Evolutionary conservation across 2,797 vertebrate genomes (phyloP), one percentile per base, ranked within the genome.

Genomic region (Halcyon leucocephala): DNA sequence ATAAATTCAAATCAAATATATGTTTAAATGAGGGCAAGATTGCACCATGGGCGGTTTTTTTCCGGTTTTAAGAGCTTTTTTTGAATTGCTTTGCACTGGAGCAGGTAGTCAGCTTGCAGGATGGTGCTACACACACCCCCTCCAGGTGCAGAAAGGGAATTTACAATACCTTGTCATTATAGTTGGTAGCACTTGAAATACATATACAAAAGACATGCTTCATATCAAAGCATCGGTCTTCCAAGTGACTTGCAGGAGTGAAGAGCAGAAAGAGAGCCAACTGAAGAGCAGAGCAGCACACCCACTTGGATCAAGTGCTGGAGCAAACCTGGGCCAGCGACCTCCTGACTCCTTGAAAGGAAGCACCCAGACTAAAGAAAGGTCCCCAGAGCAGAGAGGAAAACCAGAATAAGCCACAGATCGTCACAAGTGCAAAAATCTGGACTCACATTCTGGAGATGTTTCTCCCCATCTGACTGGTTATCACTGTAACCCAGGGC

Each of bases 1-100:
- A 96, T 89, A 46, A 85, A 90, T 91, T 90, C 26, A 82, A 83
- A 92, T 74, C 39, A 88, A 96, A 69, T 67, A 67, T 49, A 72
- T 12, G 58, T 62, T 91, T 86, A 80, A 93, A 90, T 84, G 51
- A 62, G 67, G 46, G 72, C 1, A 5, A 86, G 80, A 55, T 14
- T 71, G 55, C 69, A 89, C 48, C 54, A 82, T 2, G 2, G 25
- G 28, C 1, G 1, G 9, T 35, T 42, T 26, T 85, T 21, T 74
- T 52, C 49, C 1, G 1, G 11, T 84, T 64, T 77, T 51, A 71
- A 89, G 44, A 71, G 48, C 1, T 48, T 54, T 82, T 52, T 57
- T 66, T 78, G 24, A 22, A 89, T 19, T 21, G 20, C 35, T 60
- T 33, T 58, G 24, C 58, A 35, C 19, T 21, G 24, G 9, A 91